phyloP scores from a whole-genome alignment of 2,797 vertebrate genomes.

The Amazona finschi region DNA sequence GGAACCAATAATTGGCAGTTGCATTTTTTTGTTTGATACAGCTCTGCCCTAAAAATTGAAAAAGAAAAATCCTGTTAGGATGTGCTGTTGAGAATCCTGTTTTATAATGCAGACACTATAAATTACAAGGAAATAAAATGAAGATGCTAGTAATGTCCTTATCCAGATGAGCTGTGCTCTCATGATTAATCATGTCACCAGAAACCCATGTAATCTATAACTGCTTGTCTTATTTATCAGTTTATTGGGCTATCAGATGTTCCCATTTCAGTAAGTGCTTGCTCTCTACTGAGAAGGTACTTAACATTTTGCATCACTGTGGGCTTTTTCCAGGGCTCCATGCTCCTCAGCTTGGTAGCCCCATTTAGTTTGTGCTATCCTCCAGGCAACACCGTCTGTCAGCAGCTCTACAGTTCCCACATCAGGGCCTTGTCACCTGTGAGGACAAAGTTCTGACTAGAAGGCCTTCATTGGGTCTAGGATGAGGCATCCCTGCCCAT shows the following conservation, averaged over 20 bases:
- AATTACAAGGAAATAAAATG: conserved; percentile 12
- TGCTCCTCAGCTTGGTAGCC: neutral
- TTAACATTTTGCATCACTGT: neutral
- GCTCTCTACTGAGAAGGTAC: neutral
- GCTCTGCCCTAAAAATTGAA: neutral
- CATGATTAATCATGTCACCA: neutral
- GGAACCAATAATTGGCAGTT: neutral
- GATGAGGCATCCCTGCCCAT: neutral
- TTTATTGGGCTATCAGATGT: neutral
- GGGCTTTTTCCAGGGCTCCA: neutral
- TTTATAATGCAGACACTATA: neutral
- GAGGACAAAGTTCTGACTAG: neutral
- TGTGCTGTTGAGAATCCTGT: neutral
- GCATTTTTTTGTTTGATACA: neutral
- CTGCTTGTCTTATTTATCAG: conserved; percentile 19
- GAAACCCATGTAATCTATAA: neutral
- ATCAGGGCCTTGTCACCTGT: neutral
- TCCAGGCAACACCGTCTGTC: neutral
- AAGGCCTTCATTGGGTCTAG: neutral
- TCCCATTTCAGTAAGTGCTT: conserved; percentile 10
- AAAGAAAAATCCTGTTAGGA: neutral
- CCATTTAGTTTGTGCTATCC: neutral
- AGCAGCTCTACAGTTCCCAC: neutral
- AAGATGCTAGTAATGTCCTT: neutral
- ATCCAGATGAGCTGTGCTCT: neutral